A percentile compares a stretch with the other conserved stretches of the same genome.
phyloP scores from a whole-genome alignment of 92 coral and sea anemone species.

The Siderastrea siderea region DNA sequence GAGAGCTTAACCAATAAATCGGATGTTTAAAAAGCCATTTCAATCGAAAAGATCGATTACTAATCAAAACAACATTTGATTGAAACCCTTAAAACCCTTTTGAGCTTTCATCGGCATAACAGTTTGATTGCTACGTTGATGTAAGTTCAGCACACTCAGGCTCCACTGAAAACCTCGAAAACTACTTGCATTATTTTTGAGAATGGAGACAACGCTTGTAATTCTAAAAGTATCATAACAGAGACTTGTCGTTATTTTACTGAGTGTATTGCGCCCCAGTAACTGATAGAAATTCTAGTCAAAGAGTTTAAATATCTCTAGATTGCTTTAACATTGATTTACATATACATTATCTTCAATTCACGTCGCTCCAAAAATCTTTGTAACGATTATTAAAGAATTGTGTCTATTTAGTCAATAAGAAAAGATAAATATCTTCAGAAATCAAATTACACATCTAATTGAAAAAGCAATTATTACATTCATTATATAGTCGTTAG shows the following conservation, averaged over 20 bases:
- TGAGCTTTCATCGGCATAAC: constrained; percentile 8
- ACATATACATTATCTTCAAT: neutral
- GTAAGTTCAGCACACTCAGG: neutral
- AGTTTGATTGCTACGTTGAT: constrained; percentile 1
- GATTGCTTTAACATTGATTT: no score
- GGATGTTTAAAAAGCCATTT: neutral
- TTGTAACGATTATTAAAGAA: neutral
- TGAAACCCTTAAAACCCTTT: neutral
- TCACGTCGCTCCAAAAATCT: neutral
- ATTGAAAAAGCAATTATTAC: neutral
- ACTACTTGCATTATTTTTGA: neutral
- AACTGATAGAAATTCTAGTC: no score
- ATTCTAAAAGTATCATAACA: neutral
- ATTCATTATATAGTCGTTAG: neutral
- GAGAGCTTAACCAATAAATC: neutral
- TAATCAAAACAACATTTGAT: constrained; percentile 35
- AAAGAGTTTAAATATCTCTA: no score
- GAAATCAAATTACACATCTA: neutral
- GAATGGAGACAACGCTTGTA: no score
- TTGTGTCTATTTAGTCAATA: neutral
- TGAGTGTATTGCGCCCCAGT: neutral
- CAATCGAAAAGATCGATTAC: constrained; percentile 27
- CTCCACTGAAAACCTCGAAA: neutral
- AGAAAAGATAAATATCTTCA: neutral
- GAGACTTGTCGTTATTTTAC: neutral